These are phyloP conservation scores for Hybos culiciformis DNA, from an alignment of 2,888 invertebrate genomes.

Conservation along the genomic window DNA sequence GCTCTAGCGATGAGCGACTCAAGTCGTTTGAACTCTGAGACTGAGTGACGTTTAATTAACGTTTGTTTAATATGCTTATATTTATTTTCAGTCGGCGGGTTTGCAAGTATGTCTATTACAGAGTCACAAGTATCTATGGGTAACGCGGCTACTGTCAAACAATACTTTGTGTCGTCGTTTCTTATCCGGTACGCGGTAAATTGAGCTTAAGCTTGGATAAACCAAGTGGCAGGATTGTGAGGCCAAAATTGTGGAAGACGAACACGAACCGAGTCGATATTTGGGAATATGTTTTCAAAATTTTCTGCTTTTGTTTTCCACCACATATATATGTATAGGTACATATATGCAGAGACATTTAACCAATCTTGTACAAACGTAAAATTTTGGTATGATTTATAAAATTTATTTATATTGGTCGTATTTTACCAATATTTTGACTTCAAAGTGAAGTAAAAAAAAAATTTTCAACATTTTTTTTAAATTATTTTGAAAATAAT, in stretches of 20 bases:
- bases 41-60: too few species aligned
- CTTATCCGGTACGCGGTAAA: neutral
- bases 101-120: neutral
- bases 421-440: too few species aligned
- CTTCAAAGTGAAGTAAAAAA: too few species aligned
- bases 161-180: neutral
- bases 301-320: too few species aligned
- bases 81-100: neutral
- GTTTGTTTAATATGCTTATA: neutral
- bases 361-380: too few species aligned
- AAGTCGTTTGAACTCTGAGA: neutral
- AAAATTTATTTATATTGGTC: too few species aligned
- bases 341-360: too few species aligned
- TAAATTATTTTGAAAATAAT: too few species aligned
- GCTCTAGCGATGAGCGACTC: neutral
- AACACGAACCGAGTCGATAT: neutral
- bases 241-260: neutral
- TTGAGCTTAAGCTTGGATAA: neutral
- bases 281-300: too few species aligned
- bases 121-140: neutral
- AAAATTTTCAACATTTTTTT: too few species aligned
- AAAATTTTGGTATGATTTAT: too few species aligned
- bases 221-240: neutral
- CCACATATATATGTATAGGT: too few species aligned
- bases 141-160: slow-evolving; percentile 1